These are phyloP conservation scores for Characodon lateralis DNA, from an alignment of 2,797 vertebrate species.

Conservation along the genomic window DNA sequence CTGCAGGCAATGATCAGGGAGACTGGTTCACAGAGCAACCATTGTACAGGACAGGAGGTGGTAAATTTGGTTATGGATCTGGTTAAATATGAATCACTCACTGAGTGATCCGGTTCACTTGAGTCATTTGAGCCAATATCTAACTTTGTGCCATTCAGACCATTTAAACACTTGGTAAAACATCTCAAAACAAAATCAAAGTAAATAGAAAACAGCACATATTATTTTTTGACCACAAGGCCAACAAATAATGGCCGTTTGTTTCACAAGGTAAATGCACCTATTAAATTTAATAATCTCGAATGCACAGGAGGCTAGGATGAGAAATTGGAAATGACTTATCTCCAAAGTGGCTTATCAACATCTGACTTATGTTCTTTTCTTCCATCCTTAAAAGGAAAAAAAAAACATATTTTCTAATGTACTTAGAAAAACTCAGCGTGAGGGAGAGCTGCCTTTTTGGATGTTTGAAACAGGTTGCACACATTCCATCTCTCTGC, in stretches of 20 bases:
- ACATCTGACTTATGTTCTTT: slow-evolving; percentile 41
- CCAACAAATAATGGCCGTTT: neutral
- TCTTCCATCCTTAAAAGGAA: slow-evolving; percentile 27
- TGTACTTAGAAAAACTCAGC: slow-evolving; percentile 26
- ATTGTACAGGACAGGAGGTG: neutral
- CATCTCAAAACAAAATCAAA: neutral
- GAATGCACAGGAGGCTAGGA: slow-evolving; percentile 9
- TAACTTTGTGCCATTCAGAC: neutral
- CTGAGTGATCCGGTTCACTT: too few relatives aligned
- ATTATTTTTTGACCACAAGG: neutral
- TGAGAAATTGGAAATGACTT: slow-evolving; percentile 8
- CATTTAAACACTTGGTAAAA: neutral
- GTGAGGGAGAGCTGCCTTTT: slow-evolving; percentile 33
- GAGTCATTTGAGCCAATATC: neutral
- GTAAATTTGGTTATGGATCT: neutral
- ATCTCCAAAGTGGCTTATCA: slow-evolving; percentile 26
- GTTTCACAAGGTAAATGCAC: slow-evolving; percentile 2
- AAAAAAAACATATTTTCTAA: slow-evolving; percentile 20
- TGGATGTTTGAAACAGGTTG: slow-evolving; percentile 49
- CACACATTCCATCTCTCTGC: slow-evolving; percentile 67
- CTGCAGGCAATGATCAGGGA: neutral
- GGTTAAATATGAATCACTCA: neutral
- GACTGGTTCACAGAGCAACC: neutral
- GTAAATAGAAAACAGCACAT: neutral
- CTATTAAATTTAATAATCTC: slow-evolving; percentile 16